Evolutionary conservation across 1,140 invertebrate genomes (phyloP).

Genomic region (Neodiprion pinetum): DNA sequence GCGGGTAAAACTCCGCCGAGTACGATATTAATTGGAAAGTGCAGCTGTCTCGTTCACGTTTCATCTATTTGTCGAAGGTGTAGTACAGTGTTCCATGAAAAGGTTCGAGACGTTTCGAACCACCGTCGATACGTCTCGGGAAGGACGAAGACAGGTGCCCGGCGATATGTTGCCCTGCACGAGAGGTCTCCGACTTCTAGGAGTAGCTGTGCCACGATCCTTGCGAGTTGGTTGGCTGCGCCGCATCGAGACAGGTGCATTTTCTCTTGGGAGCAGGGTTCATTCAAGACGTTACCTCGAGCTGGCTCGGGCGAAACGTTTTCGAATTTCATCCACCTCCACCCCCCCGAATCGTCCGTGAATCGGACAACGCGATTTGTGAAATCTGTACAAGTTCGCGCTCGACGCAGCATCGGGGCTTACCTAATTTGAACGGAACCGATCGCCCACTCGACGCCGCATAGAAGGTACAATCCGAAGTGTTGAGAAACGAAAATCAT

Average conservation of each 20-base stretch:
- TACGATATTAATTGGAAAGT: background rate
- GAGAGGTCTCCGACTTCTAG: background rate
- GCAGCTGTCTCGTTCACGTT: background rate
- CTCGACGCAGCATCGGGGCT: no score
- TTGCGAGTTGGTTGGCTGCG: background rate
- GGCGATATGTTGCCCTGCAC: background rate
- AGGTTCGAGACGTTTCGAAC: background rate
- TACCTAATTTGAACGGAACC: no score
- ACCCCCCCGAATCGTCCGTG: background rate
- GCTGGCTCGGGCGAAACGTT: background rate
- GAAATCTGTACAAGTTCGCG: no score
- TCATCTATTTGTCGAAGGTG: background rate
- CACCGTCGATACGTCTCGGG: background rate
- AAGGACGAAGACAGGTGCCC: background rate
- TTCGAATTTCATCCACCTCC: background rate
- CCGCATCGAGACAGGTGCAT: background rate
- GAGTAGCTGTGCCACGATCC: background rate
- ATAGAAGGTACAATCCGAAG: no score
- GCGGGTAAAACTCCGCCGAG: no score
- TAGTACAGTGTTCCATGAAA: background rate
- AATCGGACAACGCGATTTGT: no score
- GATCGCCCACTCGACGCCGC: no score
- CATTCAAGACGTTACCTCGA: background rate
- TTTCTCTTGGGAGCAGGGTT: background rate
- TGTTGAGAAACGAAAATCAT: background rate